Base-by-base conservation (phyloP, 2,113 vertebrate species). In the Aldabrachelys gigantea region DNA sequence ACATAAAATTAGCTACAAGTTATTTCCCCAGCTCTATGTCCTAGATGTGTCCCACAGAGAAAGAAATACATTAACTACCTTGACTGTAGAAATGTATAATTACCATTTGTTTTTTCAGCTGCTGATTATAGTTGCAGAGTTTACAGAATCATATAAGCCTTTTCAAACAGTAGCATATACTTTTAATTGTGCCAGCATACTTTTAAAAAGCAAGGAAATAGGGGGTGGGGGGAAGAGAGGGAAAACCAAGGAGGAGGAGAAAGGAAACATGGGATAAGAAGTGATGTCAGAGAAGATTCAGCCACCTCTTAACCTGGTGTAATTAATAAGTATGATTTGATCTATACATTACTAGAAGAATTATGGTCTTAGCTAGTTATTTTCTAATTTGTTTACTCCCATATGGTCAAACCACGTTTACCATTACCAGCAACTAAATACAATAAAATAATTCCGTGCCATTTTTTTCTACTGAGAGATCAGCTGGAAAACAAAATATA, bases 401-500 rank as follows among this genome's bases (percentile, higher is more conserved):
- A 86, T 90, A 84, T 35, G 87, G 80, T 89, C 38, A 92, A 53
- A 95, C 96, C 79, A 81, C 29, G 93, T 92, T 86, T 86, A 59
- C 91, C 91, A 93, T 82, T n/a, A 41, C 69, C 17, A 5, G 3
- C 56, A 65, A 82, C 82, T 91, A 93, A 84, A 16, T 0, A 50
- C 24, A 80, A 50, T 21, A 80, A 81, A 94, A 90, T 90, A 89
- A 44, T 94, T 92, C 89, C 89, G 84, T 72, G 53, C 62, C 85
- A 72, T 89, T 93, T 92, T 92, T 96, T 94, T 96, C 95, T 89
- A 88, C 94, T 93, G 89, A 96, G 9, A 27, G 88, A 75, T 19
- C 38, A 90, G 3, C 92, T 95, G 89, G 80, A 94, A 92, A 82
- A 97, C 92, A 97, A 97, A 97, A 96, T 83, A 91, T 90, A 94